These are phyloP conservation scores for Idaea dimidiata DNA, from an alignment of 2,888 invertebrate genomes.

Conservation along the genomic window DNA sequence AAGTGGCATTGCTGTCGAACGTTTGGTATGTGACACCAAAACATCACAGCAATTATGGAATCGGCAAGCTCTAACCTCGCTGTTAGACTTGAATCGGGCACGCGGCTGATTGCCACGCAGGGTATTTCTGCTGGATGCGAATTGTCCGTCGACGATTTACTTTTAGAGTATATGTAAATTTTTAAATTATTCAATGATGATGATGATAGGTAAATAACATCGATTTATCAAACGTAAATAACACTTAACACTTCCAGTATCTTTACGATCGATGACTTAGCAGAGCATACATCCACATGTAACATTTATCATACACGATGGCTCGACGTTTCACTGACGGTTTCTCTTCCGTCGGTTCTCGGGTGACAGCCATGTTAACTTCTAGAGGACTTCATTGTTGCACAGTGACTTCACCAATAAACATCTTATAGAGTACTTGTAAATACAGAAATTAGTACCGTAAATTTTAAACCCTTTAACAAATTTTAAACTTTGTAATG, in stretches of 20 bases:
- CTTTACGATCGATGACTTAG: conserved; percentile 27
- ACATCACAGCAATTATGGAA: conserved; percentile 81
- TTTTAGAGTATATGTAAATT: too few species aligned
- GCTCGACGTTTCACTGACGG: conserved; percentile 69
- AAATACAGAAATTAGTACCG: too few species aligned
- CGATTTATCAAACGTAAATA: too few species aligned
- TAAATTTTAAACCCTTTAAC: too few species aligned
- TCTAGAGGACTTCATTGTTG: conserved; percentile 64
- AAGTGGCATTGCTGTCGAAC: conserved; percentile 55
- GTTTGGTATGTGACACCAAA: conserved; percentile 77
- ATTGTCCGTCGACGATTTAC: too few species aligned
- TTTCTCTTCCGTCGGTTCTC: conserved; percentile 59
- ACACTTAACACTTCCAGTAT: conserved; percentile 36
- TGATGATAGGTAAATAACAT: too few species aligned
- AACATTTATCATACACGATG: conserved; percentile 77
- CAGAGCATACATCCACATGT: conserved; percentile 45
- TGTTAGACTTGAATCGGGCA: conserved; percentile 70
- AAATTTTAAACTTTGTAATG: too few species aligned
- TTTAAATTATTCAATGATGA: too few species aligned
- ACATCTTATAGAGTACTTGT: too few species aligned
- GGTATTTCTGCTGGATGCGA: conserved; percentile 35
- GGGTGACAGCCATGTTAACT: conserved; percentile 62
- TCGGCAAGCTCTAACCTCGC: conserved; percentile 79
- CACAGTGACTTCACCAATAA: conserved; percentile 25
- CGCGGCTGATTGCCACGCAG: conserved; percentile 69